phyloP scores from a whole-genome alignment of 2,113 vertebrate species.

The Acrocephalus arundinaceus region DNA sequence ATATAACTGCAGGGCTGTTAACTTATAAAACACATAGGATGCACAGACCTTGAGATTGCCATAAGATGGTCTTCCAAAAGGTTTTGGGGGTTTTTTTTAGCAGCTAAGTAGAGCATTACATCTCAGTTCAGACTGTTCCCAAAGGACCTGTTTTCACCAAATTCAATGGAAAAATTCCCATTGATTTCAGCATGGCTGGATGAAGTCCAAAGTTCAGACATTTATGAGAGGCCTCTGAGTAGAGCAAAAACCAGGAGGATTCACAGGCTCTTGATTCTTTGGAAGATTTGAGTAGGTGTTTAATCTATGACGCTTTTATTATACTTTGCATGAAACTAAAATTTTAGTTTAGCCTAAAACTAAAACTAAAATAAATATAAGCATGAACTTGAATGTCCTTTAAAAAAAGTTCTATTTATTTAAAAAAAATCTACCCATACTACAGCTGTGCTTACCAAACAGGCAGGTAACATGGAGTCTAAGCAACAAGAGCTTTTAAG shows the following conservation, averaged over 20 bases:
- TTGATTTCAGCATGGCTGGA: constrained; percentile 35
- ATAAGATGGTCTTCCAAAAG: neutral
- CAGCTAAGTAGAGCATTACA: neutral
- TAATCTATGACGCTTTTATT: neutral
- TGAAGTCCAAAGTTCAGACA: constrained; percentile 23
- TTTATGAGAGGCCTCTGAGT: neutral
- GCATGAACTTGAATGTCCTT: neutral
- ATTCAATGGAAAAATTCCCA: constrained; percentile 33
- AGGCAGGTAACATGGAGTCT: neutral
- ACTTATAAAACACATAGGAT: neutral
- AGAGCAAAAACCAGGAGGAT: neutral
- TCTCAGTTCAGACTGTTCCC: constrained; percentile 19
- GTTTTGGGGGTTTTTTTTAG: neutral
- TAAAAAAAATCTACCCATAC: neutral
- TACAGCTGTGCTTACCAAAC: neutral
- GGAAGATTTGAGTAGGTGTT: neutral
- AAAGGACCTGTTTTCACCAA: constrained; percentile 1
- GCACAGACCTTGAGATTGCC: neutral
- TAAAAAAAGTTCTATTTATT: neutral
- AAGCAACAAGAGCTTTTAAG: neutral
- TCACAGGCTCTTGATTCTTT: neutral
- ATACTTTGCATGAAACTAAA: neutral
- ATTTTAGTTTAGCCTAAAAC: neutral
- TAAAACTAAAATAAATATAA: neutral
- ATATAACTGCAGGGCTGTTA: neutral